Evolutionary conservation across 2,113 vertebrate genomes (phyloP), one percentile per base, ranked within the genome.

Genomic region (Prochilodus magdalenae): DNA sequence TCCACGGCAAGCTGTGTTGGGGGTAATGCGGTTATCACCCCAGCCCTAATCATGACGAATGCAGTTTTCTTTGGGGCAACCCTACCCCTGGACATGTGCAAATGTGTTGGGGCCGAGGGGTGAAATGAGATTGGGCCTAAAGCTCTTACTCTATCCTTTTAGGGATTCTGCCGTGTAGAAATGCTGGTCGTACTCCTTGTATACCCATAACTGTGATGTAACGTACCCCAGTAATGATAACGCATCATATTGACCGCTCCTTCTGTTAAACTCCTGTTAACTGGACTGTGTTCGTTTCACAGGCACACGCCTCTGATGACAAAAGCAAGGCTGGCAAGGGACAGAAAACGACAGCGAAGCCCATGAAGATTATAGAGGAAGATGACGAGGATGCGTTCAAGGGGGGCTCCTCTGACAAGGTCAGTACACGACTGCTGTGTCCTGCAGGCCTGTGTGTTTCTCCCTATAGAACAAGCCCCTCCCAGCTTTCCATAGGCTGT

Each of bases 361-460:
- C 92, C 0, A 91, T 94, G 66, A 95, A 95, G 73, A 93, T 94
- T 2, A 86, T 94, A 36, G 92, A 93, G 65, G 94, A 94, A 78
- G 93, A 94, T 0, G 93, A 94, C 47, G 96, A 97, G 79, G 97
- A 99, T 83, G 96, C 96, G 85, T 95, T 97, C 84, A 98, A 97
- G 87, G 96, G 95, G 77, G 95, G 97, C 86, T 95, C 96, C 16
- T 97, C 97, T 29, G 98, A 98, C 91, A 99, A 98, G 97, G 98
- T 99, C 59, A 75, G 92, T 90, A 14, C 16, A 29, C 11, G 26
- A 14, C 15, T 29, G 20, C 22, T 67, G 63, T 73, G 2, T 0
- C 22, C 10, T 69, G 14, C n/a, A 12, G 10, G 40, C 40, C 36
- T 36, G 36, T 36, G 3, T 7, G 7, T 3, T 7, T 76, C 18